These are phyloP conservation scores for Fissipunctia ypsillon DNA, from an alignment of 2,888 invertebrate genomes.

Conservation along the genomic window DNA sequence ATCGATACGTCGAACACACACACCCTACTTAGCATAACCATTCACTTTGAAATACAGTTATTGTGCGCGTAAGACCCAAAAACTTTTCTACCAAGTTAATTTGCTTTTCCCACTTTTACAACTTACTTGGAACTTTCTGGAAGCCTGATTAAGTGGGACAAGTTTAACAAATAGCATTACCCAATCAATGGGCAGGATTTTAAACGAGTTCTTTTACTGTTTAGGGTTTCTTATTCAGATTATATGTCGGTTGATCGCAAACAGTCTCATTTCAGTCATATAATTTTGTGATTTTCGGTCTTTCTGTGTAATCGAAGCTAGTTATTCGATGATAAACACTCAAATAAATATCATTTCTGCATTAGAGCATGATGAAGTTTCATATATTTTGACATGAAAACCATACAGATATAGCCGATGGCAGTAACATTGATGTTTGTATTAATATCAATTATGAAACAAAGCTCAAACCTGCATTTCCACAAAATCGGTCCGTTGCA, in stretches of 20 bases:
- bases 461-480: not conserved
- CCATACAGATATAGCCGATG: not conserved
- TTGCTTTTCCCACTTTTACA: conserved; percentile 64
- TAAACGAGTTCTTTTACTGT: conserved; percentile 36
- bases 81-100: conserved; percentile 68
- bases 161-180: conserved; percentile 64
- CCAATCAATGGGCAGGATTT: conserved; percentile 54
- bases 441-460: not conserved
- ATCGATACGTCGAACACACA: conserved; percentile 59
- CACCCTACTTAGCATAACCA: conserved; percentile 64
- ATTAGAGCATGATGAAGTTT: not conserved
- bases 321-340: not conserved
- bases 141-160: conserved; percentile 56
- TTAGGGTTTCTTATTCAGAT: conserved; percentile 32
- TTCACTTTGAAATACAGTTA: conserved; percentile 66
- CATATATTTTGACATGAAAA: not conserved
- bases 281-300: not conserved
- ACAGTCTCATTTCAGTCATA: not conserved
- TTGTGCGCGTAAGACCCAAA: conserved; percentile 58
- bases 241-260: conserved; percentile 8
- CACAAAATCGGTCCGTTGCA: not conserved
- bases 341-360: not conserved
- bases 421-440: not conserved
- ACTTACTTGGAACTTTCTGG: conserved; percentile 50
- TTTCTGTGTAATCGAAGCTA: not conserved